Base-by-base conservation (phyloP, 2,113 vertebrate species). In the human (Homo sapiens) region DNA sequence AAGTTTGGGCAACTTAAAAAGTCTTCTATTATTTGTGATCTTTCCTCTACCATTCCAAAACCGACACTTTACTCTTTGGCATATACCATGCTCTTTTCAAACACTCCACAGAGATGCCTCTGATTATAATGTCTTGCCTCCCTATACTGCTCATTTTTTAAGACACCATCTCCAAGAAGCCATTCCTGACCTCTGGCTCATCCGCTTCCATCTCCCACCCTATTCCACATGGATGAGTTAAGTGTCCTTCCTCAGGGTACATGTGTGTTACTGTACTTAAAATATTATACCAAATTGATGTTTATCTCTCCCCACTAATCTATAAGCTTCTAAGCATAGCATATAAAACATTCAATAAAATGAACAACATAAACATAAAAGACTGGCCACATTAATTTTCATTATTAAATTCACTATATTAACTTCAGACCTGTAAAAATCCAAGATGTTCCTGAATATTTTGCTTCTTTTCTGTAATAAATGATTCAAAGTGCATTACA, bases 401-500 rank as follows among this genome's bases (percentile, higher is more conserved):
- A 92, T 68, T 76, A 95, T 20, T 83, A 97, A 90, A 73, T 70
- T 75, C 30, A 94, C 10, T 88, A 45, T 80, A 96, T 93, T 23
- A 96, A 97, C 68, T 95, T 90, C 93, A 97, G 96, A 99, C 99
- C 99, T 99, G 99, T 97, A 99, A 98, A 99, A 99, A 99, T 96
- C 99, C 99, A 96, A 99, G 99, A 97, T 99, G 99, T 90, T 99
- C 99, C 98, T 99, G 99, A 98, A 99, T 99, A 97, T 99, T 99
- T 98, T 99, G 99, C 91, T 99, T 99, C 98, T 99, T 99, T 98
- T 99, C 99, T 80, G 98, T 99, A 97, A 99, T 99, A 98, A 99
- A 99, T 2, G 99, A 99, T 96, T 99, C 99, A 97, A 99, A 99
- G 98, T 99, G 99, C 99, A 99, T 99, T 84, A 99, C 99, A 32